A percentile compares a stretch with the other conserved stretches of the same genome.
Conservation (phyloP, 2,888 invertebrate genomes). For the Miltochrista miniata region DNA sequence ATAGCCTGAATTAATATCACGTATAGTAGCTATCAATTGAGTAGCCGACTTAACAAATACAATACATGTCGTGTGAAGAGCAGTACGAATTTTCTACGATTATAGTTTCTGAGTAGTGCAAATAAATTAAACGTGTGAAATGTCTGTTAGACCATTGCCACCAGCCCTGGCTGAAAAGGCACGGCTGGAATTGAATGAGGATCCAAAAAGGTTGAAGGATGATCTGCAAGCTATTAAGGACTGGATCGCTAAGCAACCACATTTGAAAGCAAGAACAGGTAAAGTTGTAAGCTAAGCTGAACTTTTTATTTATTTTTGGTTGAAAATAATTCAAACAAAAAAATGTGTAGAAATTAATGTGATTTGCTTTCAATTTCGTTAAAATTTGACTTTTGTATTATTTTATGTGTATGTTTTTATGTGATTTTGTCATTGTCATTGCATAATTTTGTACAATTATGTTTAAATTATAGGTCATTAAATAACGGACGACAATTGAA, state of each 20-base stretch:
- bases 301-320: neutral
- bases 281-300: neutral
- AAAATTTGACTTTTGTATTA: too few species aligned
- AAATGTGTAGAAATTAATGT: neutral
- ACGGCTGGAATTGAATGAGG: slow-evolving; percentile 78
- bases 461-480: too few species aligned
- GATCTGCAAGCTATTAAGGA: slow-evolving; percentile 79
- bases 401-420: too few species aligned
- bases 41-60: too few species aligned
- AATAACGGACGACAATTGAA: neutral
- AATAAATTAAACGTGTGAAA: neutral
- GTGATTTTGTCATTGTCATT: too few species aligned
- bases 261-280: slow-evolving; percentile 70
- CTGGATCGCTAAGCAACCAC: slow-evolving; percentile 83
- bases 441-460: too few species aligned
- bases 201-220: slow-evolving; percentile 66
- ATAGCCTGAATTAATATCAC: too few species aligned
- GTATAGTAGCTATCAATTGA: too few species aligned
- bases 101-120: too few species aligned
- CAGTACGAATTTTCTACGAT: too few species aligned
- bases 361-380: too few species aligned
- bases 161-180: slow-evolving; percentile 70
- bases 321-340: neutral
- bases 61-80: too few species aligned
- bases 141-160: slow-evolving; percentile 49